phyloP scores from a whole-genome alignment of 2,888 invertebrate species.

The Desoria tigrina region DNA sequence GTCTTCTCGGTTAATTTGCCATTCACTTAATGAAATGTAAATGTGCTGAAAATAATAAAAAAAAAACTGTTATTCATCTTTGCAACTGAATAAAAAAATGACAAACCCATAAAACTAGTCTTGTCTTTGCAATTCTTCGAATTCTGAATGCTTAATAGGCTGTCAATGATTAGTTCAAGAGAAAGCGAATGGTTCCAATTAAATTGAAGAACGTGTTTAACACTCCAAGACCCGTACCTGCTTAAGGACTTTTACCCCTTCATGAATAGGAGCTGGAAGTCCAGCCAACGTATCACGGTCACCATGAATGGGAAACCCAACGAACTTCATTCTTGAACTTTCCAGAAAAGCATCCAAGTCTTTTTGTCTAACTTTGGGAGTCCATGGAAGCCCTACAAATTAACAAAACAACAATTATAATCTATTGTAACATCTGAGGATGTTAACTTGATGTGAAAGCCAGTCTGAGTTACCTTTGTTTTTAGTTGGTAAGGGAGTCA shows the following conservation, averaged over 20 bases:
- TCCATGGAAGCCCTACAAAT: conserved; percentile 80
- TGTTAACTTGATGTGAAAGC: not conserved
- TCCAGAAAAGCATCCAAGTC: conserved; percentile 92
- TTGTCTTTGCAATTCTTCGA: not conserved
- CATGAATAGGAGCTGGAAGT: conserved; percentile 93
- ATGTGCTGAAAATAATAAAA: conserved; percentile 68
- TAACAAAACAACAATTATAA: not conserved
- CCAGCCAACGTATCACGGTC: conserved; percentile 90
- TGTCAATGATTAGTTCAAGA: not conserved
- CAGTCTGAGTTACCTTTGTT: conserved; percentile 55
- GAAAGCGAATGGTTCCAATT: no score
- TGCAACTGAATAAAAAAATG: conserved; percentile 12
- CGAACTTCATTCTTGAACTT: conserved; percentile 88
- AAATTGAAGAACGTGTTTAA: no score
- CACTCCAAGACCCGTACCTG: conserved; percentile 62
- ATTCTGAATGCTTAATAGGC: not conserved
- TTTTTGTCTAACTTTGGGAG: conserved; percentile 90
- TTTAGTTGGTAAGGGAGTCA: conserved; percentile 58
- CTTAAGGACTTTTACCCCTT: conserved; percentile 87
- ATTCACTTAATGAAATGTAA: conserved; percentile 88
- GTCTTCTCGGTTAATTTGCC: conserved; percentile 87
- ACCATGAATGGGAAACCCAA: conserved; percentile 81
- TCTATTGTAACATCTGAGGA: no score
- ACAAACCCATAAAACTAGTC: not conserved
- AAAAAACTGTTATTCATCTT: no score